Evolutionary conservation across 2,888 invertebrate species (phyloP), one percentile per base, ranked within the genome.

Genomic region (Nomada ruficornis): DNA sequence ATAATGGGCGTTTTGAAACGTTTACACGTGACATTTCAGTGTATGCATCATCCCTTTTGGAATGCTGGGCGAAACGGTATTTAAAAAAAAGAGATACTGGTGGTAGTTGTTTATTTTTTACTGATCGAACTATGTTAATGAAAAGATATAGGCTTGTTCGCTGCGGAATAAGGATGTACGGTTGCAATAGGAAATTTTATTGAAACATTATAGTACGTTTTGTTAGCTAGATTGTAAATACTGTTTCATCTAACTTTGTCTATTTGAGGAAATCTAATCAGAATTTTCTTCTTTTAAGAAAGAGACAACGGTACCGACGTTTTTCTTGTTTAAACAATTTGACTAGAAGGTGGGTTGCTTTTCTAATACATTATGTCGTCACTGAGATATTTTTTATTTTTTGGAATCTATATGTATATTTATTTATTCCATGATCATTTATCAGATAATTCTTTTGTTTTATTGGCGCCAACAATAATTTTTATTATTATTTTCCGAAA

Each of bases 21-120:
- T 75, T 77, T 81, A 42, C 65, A 77, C 52, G 52, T 47, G 69
- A 73, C 64, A 76, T 63, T 80, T 78, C 81, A 75, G 71, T 75
- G 73, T 69, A 72, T 64, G 42, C 29, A 68, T 54, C 67, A 60
- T 42, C 47, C 23, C 20, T 36, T 2, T 69, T 15, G 44, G 65
- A 29, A 18, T 29, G 36, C 52, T 63, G 69, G 64, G 42, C 36
- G 60, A 62, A 52, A 62, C 26, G 26, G 55, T 44, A 64, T 64
- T 70, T 52, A 26, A 57, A 26, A 44, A 26, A 23, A 2, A 47
- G 42, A 44, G 23, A 52, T 42, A 26, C 13, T 44, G 7, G 15
- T 42, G 54, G 10, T 42, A n/a, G 1, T 64, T n/a, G 54, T 47
- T 55, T n/a, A 11, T 47, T 15, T 73, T 73, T 47, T 67, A 47